Conservation (phyloP, 2,113 vertebrate species). For the Cinclus cinclus region DNA sequence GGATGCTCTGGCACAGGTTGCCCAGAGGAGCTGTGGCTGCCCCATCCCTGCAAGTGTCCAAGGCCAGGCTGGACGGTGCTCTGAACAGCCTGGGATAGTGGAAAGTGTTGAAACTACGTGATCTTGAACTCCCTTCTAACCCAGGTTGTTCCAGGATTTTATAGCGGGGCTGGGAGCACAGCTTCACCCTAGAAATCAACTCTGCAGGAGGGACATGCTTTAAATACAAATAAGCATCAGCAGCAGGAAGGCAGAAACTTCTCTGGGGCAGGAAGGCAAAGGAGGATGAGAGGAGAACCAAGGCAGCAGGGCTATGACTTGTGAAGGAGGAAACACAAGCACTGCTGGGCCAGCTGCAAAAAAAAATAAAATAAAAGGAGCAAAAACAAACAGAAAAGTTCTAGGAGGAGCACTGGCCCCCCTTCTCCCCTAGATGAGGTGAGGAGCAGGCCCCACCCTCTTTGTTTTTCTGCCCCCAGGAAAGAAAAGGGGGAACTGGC, state of each 20-base stretch:
- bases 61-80: not conserved
- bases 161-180: not conserved
- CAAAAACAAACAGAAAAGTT: not conserved
- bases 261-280: not conserved
- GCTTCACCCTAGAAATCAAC: not conserved
- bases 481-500: not conserved
- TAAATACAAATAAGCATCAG: not conserved
- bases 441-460: not conserved
- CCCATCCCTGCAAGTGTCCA: not conserved
- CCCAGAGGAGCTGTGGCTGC: not conserved
- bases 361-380: not conserved
- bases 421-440: not conserved
- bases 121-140: not conserved
- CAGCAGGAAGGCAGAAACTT: not conserved
- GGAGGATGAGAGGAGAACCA: not conserved
- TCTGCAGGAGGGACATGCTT: not conserved
- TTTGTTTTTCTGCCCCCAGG: not conserved
- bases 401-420: not conserved
- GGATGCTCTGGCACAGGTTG: rapidly evolving
- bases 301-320: not conserved
- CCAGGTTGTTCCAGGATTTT: not conserved
- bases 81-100: not conserved
- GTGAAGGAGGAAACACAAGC: not conserved
- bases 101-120: not conserved
- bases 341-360: not conserved